A percentile compares a stretch with the other conserved stretches of the same genome.
These are phyloP conservation scores for Steromphala cineraria DNA, from an alignment of 2,888 invertebrate species.

Conservation along the genomic window DNA sequence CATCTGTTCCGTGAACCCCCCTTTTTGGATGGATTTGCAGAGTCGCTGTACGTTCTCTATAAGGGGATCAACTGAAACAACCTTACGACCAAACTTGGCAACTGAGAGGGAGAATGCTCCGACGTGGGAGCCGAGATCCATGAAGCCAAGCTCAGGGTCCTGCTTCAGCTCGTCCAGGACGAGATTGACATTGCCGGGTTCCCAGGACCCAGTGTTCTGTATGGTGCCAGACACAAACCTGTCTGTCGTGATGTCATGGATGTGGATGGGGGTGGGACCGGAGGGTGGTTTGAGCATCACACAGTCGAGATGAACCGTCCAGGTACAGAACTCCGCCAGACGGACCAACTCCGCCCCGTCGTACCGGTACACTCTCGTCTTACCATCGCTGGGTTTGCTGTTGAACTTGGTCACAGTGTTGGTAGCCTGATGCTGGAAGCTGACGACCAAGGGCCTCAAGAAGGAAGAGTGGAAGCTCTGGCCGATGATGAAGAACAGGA, in stretches of 20 bases:
- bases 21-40: conserved; percentile 25
- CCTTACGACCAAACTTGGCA: conserved; percentile 29
- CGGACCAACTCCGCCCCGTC: not conserved
- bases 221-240: not conserved
- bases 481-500: too few relatives aligned
- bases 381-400: not conserved
- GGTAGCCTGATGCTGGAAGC: too few relatives aligned
- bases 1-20: conserved; percentile 18
- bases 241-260: not conserved
- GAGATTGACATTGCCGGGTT: not conserved
- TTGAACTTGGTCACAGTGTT: not conserved
- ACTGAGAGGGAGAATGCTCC: conserved; percentile 25
- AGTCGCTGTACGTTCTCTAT: conserved; percentile 24
- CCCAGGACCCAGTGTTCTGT: not conserved
- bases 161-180: not conserved
- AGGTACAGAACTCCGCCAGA: not conserved
- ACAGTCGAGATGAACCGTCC: conserved; percentile 4
- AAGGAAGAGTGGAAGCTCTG: too few relatives aligned
- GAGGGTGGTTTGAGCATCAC: not conserved
- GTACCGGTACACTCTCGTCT: not conserved
- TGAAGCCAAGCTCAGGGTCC: conserved; percentile 12
- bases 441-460: too few relatives aligned
- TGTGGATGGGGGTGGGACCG: not conserved
- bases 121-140: conserved; percentile 15
- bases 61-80: conserved; percentile 28